phyloP scores from a whole-genome alignment of 2,797 vertebrate genomes.

The Argyrosomus regius region DNA sequence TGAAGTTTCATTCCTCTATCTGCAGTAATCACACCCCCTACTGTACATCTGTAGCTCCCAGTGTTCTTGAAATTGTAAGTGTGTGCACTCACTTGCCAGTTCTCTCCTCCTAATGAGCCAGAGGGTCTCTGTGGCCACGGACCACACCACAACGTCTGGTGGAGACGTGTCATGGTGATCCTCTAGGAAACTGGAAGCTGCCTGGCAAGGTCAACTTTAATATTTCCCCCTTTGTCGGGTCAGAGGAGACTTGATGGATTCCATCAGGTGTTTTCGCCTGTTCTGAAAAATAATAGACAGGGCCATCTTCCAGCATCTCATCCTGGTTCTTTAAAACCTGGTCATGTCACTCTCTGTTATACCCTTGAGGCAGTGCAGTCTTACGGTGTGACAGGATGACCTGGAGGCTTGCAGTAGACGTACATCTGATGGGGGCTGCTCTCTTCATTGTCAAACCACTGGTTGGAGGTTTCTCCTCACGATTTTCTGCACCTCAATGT shows the following conservation, averaged over 20 bases:
- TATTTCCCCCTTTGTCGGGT: not conserved
- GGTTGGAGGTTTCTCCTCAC: not conserved
- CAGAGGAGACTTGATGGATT: conserved; percentile 25
- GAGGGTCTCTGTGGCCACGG: not conserved
- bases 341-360: not conserved
- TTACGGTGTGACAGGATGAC: not conserved
- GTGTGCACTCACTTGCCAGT: not conserved
- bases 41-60: not conserved
- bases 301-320: not conserved
- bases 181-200: conserved; percentile 17
- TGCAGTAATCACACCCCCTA: not conserved
- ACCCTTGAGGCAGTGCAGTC: conserved; percentile 10
- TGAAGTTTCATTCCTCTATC: not conserved
- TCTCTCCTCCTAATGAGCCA: conserved; percentile 1
- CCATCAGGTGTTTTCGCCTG: conserved; percentile 2
- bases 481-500: not conserved
- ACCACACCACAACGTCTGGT: not conserved
- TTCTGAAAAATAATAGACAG: conserved; percentile 6
- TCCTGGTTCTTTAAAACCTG: conserved; percentile 3
- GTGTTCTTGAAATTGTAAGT: not conserved
- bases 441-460: not conserved
- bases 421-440: not conserved
- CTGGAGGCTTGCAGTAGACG: not conserved
- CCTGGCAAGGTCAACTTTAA: conserved; percentile 31
- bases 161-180: not conserved